Base-by-base conservation (phyloP, 2,113 vertebrate species). In the Anarrhichthys ocellatus region DNA sequence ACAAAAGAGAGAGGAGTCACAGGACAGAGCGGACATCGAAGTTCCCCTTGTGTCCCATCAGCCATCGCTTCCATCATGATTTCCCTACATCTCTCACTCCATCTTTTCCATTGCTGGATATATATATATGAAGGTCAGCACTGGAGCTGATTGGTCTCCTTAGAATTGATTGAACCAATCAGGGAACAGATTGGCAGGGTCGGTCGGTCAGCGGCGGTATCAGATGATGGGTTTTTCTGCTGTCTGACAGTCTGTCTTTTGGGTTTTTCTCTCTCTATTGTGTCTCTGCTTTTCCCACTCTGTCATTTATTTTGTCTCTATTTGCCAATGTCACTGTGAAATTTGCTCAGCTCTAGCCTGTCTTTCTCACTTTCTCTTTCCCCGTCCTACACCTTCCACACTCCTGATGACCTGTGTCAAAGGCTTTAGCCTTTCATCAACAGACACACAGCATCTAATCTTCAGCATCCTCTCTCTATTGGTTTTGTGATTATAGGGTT, bases 101-200 rank as follows among this genome's bases (percentile, higher is more conserved):
- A 69, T 68, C 32, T 76, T 54, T 27, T 17, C 15, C 27, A 63
- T 58, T 38, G 38, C 27, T 64, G 14, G 22, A 66, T 32, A 40
- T 36, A 27, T 36, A 27, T 27, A 64, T 54, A 64, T 50, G 40
- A 72, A 76, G 74, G 81, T 78, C 74, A 73, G 40, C 38, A 62
- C 48, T 58, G 50, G 38, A 48, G 29, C 50, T 36, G 67, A 77
- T 72, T 83, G 81, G 81, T 58, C 67, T 82, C 46, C 34, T 29
- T 38, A 36, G 48, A 77, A 66, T 38, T 76, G 56, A 72, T 82
- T 71, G 58, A 77, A 82, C 81, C 73, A 77, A 72, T 83, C 73
- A 72, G 48, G 40, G 40, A 50, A 36, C 36, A 65, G 59, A 76
- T 72, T 71, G 73, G 22, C 32, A 24, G 29, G 67, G 59, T 72